Evolutionary conservation across 1,140 invertebrate genomes (phyloP), one percentile per base, ranked within the genome.

Genomic region (Meloidogyne floridensis): DNA sequence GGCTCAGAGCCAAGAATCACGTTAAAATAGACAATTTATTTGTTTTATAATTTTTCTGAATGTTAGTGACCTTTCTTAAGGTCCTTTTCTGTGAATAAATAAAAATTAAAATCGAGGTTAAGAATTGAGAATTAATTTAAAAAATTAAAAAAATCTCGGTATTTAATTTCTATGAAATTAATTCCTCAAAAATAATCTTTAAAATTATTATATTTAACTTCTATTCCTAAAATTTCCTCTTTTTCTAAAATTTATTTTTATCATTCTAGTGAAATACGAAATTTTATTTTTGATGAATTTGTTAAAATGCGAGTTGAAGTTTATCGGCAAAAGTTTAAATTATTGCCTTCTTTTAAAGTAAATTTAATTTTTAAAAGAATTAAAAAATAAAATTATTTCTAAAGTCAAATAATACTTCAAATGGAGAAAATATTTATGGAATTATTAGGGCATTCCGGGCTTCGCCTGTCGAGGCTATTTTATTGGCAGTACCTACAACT

Each of bases 371-470:
- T 59, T 32, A 78, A 80, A 80, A 13, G 77, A 70, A 20, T 47
- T 43, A 80, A 71, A 80, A 11, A 42, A 32, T 18, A 20, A 15
- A 20, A 73, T 32, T 72, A n/a, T 72, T 73, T 47, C 18, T 18
- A 51, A 82, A 54, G 54, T 10, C 51, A 18, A 82, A 82, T 79
- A 82, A 42, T n/a, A 59, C 86, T 13, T 10, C 15, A 6, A 20
- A 18, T 15, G 83, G 81, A 4, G 74, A 56, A 47, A 85, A 85
- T 72, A 56, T 87, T 43, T 84, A 87, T 73, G 84, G 75, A 56
- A 73, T 85, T 7, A n/a, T 87, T 18, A 54, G 84, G n/a, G 75
- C 84, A 53, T 77, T 77, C 18, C 85, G 84, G 72, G 56, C 81
- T 32, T 56, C 56, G 2, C 86, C 84, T n/a, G 79, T 43, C 6